Evolutionary conservation across 2,888 invertebrate genomes (phyloP), one percentile per base, ranked within the genome.

Genomic region (Augiades crinisus): DNA sequence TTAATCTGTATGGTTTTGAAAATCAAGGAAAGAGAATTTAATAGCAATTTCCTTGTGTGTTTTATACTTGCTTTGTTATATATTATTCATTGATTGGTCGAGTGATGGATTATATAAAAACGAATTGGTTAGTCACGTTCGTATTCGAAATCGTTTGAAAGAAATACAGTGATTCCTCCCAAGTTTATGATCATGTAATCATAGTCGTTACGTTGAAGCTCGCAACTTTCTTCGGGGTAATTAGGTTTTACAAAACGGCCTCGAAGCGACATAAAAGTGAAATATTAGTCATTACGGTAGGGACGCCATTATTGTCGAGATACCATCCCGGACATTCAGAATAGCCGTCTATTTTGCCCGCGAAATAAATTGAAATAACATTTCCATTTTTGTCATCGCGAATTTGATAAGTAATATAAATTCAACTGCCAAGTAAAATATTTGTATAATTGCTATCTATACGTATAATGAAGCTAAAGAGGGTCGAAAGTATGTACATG

Each of bases 131-230:
- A n/a, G n/a, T n/a, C n/a, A n/a, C n/a, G n/a, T n/a, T n/a, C 3
- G 7, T 6, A 27, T 27, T 27, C 14, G 5, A 17, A 24, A 43
- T 24, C 34, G 12, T 12, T 34, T 43, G 27, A 13, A 24, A 73
- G 78, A 68, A 60, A n/a, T n/a, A 68, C 67, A 61, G 70, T 73
- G 61, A 77, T 73, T 67, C 59, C 53, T 60, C 52, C 58, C 54
- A 61, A 66, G 62, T 79, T 79, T 75, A 78, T 70, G 75, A 72
- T 64, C 68, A 47, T 59, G 67, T 80, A 78, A 79, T 76, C 64
- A 77, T 63, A 65, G 71, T 59, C 49, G 61, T 61, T 59, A 61
- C 36, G 59, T 57, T 53, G 47, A 36, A 36, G 54, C 55, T 65
- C 41, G 64, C 61, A 65, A 69, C 72, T 72, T 72, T 73, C 67